These are phyloP conservation scores for Ylistrum balloti DNA, from an alignment of 1,140 invertebrate genomes.

Conservation along the genomic window DNA sequence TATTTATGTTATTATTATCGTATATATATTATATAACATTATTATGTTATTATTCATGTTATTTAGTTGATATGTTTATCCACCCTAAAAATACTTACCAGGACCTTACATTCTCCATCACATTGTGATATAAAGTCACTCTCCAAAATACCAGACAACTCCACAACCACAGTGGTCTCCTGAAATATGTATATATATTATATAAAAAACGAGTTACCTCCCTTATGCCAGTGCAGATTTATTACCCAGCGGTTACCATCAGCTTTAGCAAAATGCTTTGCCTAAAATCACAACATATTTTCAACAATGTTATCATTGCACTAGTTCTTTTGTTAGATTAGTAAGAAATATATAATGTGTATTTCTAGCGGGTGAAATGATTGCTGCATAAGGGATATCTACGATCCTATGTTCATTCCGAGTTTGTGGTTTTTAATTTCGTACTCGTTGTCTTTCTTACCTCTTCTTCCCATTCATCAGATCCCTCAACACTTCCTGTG, in stretches of 20 bases:
- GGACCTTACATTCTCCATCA: not conserved
- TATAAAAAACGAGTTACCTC: not conserved
- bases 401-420: too few relatives aligned
- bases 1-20: too few relatives aligned
- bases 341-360: too few relatives aligned
- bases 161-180: not conserved
- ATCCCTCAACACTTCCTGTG: not conserved
- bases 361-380: too few relatives aligned
- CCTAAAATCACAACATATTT: too few relatives aligned
- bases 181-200: not conserved
- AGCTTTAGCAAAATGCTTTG: too few relatives aligned
- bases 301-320: too few relatives aligned
- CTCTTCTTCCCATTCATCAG: not conserved
- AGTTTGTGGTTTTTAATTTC: not conserved
- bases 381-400: too few relatives aligned
- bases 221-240: not conserved
- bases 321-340: too few relatives aligned
- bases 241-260: not conserved
- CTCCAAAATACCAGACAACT: conserved; percentile 2
- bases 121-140: not conserved
- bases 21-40: too few relatives aligned
- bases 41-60: too few relatives aligned
- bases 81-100: not conserved
- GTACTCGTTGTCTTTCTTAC: not conserved
- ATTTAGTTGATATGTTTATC: too few relatives aligned